phyloP scores from a whole-genome alignment of 2,113 vertebrate species.

The Lepus europaeus region DNA sequence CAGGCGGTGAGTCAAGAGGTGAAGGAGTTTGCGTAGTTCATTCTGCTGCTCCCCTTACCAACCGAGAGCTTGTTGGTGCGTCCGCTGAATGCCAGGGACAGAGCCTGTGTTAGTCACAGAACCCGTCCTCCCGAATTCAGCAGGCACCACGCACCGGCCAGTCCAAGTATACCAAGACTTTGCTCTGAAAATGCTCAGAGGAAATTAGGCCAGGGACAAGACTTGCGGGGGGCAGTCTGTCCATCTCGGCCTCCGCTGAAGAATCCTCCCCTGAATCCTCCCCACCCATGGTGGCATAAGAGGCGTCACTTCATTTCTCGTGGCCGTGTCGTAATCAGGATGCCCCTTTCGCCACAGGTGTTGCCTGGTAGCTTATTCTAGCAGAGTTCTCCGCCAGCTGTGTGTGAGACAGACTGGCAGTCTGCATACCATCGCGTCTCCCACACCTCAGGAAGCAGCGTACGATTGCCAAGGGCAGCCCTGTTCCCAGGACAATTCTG shows the following conservation, averaged over 20 bases:
- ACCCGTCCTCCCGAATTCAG: not conserved
- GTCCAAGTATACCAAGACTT: not conserved
- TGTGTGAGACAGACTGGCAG: not conserved
- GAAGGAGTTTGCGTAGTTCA: too few species aligned
- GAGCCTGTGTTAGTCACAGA: not conserved
- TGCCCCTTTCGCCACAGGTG: not conserved
- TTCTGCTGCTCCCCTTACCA: not conserved
- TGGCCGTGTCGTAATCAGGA: not conserved
- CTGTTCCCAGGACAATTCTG: not conserved
- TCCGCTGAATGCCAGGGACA: not conserved
- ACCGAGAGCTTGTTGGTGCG: not conserved
- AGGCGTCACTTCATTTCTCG: not conserved
- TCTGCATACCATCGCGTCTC: not conserved
- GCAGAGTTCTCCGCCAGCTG: not conserved
- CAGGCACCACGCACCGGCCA: not conserved
- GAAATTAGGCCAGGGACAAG: accelerated
- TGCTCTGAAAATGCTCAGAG: not conserved
- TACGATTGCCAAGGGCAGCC: not conserved
- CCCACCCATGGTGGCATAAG: accelerated
- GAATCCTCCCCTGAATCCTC: not conserved
- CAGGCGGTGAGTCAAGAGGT: too few species aligned
- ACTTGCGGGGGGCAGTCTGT: not conserved
- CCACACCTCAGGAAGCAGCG: not conserved
- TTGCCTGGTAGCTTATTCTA: not conserved
- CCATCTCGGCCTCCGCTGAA: too few species aligned